These are phyloP conservation scores for Aradus depressus DNA, from an alignment of 2,888 invertebrate genomes.

Conservation along the genomic window DNA sequence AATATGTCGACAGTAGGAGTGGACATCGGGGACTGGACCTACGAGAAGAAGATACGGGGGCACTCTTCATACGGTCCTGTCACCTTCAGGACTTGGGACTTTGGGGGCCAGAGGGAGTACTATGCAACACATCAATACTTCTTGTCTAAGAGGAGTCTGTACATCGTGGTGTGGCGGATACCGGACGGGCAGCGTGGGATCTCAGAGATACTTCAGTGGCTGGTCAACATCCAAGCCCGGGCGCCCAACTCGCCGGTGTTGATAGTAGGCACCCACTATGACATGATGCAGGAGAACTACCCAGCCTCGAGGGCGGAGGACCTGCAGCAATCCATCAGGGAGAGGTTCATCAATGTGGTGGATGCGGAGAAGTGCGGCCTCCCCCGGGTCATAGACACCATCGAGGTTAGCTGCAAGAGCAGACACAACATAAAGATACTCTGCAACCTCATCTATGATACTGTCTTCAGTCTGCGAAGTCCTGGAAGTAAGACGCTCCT, in stretches of 20 bases:
- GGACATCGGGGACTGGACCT: conserved; percentile 91
- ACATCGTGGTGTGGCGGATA: conserved; percentile 90
- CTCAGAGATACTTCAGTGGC: conserved; percentile 84
- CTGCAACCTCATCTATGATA: conserved; percentile 85
- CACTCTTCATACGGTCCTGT: conserved; percentile 68
- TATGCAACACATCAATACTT: conserved; percentile 99
- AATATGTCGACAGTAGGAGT: conserved; percentile 95
- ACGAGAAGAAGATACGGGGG: conserved; percentile 71
- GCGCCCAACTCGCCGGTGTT: conserved; percentile 94
- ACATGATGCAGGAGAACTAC: conserved; percentile 58
- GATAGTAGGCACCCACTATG: conserved; percentile 93
- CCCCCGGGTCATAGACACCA: conserved; percentile 82
- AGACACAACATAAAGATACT: conserved; percentile 80
- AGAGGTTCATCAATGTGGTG: conserved; percentile 79
- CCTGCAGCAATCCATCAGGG: conserved; percentile 76
- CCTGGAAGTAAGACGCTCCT: conserved; percentile 87
- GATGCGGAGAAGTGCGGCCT: conserved; percentile 94
- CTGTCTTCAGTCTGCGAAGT: conserved; percentile 79
- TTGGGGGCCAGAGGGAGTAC: conserved; percentile 95
- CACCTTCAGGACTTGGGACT: conserved; percentile 95
- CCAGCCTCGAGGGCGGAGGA: conserved; percentile 55
- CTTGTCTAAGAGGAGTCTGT: conserved; percentile 84
- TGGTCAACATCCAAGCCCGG: conserved; percentile 87
- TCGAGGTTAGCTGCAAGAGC: conserved; percentile 79
- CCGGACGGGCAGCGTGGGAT: conserved; percentile 85